Evolutionary conservation across 2,113 vertebrate genomes (phyloP).

Genomic region (Sporophila hypoxantha): DNA sequence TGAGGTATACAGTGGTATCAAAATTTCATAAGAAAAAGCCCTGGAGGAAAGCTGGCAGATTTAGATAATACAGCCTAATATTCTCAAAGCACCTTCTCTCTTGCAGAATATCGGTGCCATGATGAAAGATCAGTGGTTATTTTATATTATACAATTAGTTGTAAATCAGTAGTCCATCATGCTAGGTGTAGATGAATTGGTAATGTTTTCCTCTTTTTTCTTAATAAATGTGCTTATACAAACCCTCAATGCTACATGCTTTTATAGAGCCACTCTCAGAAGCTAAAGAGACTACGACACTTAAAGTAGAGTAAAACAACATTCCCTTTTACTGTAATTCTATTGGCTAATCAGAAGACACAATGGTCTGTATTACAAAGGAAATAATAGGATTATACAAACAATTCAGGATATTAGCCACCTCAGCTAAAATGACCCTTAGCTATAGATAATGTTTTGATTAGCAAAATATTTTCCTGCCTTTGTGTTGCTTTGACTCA

Average conservation of each 20-base stretch:
- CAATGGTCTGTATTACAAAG: conserved; percentile 4
- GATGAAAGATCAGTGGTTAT: not conserved
- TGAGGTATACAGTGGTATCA: not conserved
- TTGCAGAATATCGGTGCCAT: not conserved
- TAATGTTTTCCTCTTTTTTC: not conserved
- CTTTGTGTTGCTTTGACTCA: conserved; percentile 65
- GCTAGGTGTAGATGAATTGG: not conserved
- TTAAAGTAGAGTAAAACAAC: not conserved
- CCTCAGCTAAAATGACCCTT: conserved; percentile 45
- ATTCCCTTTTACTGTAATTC: not conserved
- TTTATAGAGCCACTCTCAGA: not conserved
- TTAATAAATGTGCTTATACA: not conserved
- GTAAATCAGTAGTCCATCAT: not conserved
- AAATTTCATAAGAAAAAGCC: not conserved
- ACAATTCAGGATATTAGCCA: conserved; percentile 40
- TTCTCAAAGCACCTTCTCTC: not conserved
- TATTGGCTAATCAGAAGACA: not conserved
- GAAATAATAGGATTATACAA: conserved; percentile 27
- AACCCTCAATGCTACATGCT: not conserved
- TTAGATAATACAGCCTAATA: not conserved
- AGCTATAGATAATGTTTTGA: conserved; percentile 44
- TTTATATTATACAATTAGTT: not conserved
- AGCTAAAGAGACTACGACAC: not conserved
- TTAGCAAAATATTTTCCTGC: conserved; percentile 59
- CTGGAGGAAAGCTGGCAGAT: not conserved